Percentiles rank a stretch among this genome's conserved stretches.
These are phyloP conservation scores for Paratilapia polleni DNA, from an alignment of 2,113 vertebrate genomes.

Conservation along the genomic window DNA sequence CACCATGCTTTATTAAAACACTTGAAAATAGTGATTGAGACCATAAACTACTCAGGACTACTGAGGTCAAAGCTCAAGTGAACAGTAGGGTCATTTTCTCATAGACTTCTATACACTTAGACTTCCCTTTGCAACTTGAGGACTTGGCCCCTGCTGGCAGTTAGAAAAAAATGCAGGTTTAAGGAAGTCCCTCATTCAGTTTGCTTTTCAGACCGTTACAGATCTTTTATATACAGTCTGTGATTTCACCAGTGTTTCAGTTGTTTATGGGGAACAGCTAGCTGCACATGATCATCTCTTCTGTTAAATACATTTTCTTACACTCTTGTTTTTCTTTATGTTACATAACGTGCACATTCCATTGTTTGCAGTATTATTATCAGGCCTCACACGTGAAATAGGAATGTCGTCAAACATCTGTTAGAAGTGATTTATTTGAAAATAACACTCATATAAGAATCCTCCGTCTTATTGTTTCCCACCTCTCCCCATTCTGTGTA, in stretches of 20 bases:
- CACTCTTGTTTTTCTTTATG: background rate
- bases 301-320: background rate
- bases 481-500: background rate
- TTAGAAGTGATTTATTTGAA: conserved; percentile 1
- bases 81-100: background rate
- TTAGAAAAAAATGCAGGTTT: background rate
- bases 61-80: background rate
- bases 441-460: background rate
- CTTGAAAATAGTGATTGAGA: background rate
- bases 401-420: background rate
- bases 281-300: background rate
- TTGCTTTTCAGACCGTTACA: background rate
- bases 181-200: background rate
- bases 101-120: background rate
- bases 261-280: background rate
- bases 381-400: background rate
- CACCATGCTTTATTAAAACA: background rate
- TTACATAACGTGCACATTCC: background rate
- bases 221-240: background rate
- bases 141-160: too few species aligned
- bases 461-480: background rate
- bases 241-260: background rate
- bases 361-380: background rate
- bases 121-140: background rate
- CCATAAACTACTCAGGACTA: background rate